Percentiles rank a stretch among this genome's conserved stretches.
Conservation (phyloP, 2,113 vertebrate genomes). For the Candoia aspera region DNA sequence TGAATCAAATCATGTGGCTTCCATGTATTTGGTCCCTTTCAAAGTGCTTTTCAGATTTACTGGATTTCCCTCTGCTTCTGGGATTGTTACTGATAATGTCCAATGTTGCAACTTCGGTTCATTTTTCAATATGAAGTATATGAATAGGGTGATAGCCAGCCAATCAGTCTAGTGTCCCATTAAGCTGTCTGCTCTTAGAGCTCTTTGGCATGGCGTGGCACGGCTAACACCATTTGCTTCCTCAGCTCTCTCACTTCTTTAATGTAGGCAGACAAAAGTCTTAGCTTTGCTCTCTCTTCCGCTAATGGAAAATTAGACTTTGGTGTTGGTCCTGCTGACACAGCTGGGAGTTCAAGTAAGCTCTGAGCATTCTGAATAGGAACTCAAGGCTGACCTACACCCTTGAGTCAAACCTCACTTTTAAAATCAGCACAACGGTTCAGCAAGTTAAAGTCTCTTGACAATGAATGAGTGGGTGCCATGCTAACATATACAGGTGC, state of each 20-base stretch:
- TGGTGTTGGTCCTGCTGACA: neutral
- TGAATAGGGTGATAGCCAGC: neutral
- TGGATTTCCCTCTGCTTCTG: neutral
- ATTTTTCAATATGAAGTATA: neutral
- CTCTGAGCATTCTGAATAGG: neutral
- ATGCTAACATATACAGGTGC: neutral
- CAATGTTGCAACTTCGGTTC: neutral
- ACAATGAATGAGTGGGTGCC: neutral
- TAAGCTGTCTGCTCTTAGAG: neutral
- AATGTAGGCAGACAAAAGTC: neutral
- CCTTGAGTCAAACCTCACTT: neutral
- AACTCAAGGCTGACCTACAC: neutral
- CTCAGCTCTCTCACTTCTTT: neutral
- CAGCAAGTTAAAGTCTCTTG: neutral
- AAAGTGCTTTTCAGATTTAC: neutral
- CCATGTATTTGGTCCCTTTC: neutral
- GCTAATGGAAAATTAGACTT: neutral
- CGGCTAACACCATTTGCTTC: neutral
- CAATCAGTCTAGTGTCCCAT: neutral
- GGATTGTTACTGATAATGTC: neutral
- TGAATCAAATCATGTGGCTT: neutral
- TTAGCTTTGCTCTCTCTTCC: neutral
- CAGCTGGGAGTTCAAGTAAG: neutral
- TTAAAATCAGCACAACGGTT: neutral
- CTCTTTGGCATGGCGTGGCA: neutral